These are phyloP conservation scores for Drosophila phalerata DNA, from an alignment of 2,888 invertebrate species.

Conservation along the genomic window DNA sequence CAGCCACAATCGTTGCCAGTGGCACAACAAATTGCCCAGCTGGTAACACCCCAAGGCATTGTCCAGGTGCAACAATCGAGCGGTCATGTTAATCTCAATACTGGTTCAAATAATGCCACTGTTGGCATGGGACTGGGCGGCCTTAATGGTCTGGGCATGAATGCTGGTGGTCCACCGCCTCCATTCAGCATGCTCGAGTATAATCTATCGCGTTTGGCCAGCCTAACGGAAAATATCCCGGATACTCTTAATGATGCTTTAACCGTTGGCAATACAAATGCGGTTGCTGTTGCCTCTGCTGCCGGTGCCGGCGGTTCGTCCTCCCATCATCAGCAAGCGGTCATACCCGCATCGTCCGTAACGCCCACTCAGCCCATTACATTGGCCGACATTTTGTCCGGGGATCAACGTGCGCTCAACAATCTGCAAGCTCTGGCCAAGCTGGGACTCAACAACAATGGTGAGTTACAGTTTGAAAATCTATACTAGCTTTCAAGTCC, in stretches of 20 bases:
- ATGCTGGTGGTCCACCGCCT: slow-evolving; percentile 83
- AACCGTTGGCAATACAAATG: slow-evolving; percentile 70
- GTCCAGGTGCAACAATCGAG: slow-evolving; percentile 53
- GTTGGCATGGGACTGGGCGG: slow-evolving; percentile 64
- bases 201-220: slow-evolving; percentile 93
- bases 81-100: slow-evolving; percentile 63
- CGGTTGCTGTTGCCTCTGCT: slow-evolving; percentile 36
- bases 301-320: slow-evolving; percentile 37
- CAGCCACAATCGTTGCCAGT: slow-evolving; percentile 48
- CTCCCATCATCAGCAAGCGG: slow-evolving; percentile 72
- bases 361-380: slow-evolving; percentile 89
- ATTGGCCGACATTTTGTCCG: slow-evolving; percentile 91
- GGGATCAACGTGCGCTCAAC: slow-evolving; percentile 92
- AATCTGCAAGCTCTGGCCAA: slow-evolving; percentile 96
- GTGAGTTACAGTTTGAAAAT: slow-evolving; percentile 85
- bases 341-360: slow-evolving; percentile 85
- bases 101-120: slow-evolving; percentile 44
- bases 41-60: slow-evolving; percentile 65
- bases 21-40: slow-evolving; percentile 52
- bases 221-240: slow-evolving; percentile 90
- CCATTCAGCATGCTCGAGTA: slow-evolving; percentile 93
- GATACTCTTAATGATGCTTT: slow-evolving; percentile 85
- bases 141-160: slow-evolving; percentile 70
- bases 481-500: background rate
- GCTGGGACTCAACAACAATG: slow-evolving; percentile 90